These are phyloP conservation scores for Temnothorax longispinosus DNA, from an alignment of 1,140 invertebrate genomes.

Conservation along the genomic window DNA sequence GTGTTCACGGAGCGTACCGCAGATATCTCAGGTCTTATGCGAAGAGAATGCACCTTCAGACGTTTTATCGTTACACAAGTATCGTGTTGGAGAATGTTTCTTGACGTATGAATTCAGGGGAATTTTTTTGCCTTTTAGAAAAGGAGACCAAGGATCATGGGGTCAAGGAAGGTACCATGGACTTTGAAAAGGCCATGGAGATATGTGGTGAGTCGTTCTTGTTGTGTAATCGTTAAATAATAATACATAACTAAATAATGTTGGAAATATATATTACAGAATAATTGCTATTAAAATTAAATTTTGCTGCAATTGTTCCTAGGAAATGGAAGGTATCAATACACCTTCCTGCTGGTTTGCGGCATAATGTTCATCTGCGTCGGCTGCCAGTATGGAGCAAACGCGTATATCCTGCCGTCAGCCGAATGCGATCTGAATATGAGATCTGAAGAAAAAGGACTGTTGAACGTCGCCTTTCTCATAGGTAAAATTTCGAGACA, in stretches of 20 bases:
- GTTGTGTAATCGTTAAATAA: not conserved
- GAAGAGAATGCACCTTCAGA: not conserved
- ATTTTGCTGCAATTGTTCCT: not conserved
- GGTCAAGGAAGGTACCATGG: constrained; percentile 65
- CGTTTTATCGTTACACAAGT: not conserved
- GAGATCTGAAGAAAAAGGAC: constrained; percentile 86
- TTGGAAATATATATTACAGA: not conserved
- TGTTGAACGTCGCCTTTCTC: constrained; percentile 87
- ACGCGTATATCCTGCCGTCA: constrained; percentile 87
- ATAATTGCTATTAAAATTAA: not conserved
- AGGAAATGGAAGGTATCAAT: constrained; percentile 80
- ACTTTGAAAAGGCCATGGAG: constrained; percentile 75
- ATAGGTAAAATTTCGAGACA: constrained; percentile 79
- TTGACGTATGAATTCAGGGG: not conserved
- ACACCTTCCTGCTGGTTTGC: constrained; percentile 76
- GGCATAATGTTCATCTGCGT: constrained; percentile 85
- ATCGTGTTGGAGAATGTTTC: not conserved
- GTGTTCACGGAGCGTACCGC: not conserved
- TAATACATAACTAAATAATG: not conserved
- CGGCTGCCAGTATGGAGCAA: constrained; percentile 88
- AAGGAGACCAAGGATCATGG: constrained; percentile 56
- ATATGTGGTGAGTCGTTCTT: constrained; percentile 70
- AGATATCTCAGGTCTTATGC: not conserved
- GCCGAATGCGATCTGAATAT: constrained; percentile 86
- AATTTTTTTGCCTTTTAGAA: constrained; percentile 23